Evolutionary conservation across 92 coral and sea anemone species (phyloP).

Genomic region (Actinernus sp.): DNA sequence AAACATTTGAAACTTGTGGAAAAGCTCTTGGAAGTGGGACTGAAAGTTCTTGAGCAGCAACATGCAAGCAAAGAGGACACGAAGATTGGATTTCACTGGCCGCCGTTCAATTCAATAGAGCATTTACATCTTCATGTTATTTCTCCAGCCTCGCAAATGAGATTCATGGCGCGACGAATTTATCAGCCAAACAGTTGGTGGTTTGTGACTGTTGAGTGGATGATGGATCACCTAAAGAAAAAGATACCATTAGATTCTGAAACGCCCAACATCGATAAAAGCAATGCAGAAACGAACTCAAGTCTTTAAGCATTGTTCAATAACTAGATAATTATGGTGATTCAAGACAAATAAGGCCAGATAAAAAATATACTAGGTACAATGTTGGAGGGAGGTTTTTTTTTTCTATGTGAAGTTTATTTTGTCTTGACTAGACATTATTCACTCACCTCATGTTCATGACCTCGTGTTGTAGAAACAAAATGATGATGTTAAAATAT

Average conservation of each 20-base stretch:
- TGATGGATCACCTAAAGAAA: slow-evolving; percentile 59
- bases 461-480: too few species aligned
- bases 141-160: slow-evolving; percentile 74
- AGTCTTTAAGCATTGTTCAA: too few species aligned
- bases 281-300: too few species aligned
- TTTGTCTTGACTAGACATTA: too few species aligned
- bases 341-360: too few species aligned
- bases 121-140: slow-evolving; percentile 91
- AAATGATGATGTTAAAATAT: too few species aligned
- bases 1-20: slow-evolving; percentile 60
- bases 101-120: slow-evolving; percentile 82
- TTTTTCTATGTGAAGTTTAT: too few species aligned
- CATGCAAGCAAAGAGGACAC: slow-evolving; percentile 61
- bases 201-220: slow-evolving; percentile 82
- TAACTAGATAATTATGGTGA: too few species aligned
- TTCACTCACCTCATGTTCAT: too few species aligned
- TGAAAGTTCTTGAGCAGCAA: slow-evolving; percentile 38
- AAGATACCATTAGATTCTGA: neutral
- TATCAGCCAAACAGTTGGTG: slow-evolving; percentile 70
- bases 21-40: slow-evolving; percentile 57
- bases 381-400: too few species aligned
- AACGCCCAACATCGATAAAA: too few species aligned
- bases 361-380: too few species aligned
- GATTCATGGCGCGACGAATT: slow-evolving; percentile 63
- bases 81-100: slow-evolving; percentile 86